Evolutionary conservation across 1,140 invertebrate genomes (phyloP), one percentile per base, ranked within the genome.

Genomic region (Pteromalus puparum): DNA sequence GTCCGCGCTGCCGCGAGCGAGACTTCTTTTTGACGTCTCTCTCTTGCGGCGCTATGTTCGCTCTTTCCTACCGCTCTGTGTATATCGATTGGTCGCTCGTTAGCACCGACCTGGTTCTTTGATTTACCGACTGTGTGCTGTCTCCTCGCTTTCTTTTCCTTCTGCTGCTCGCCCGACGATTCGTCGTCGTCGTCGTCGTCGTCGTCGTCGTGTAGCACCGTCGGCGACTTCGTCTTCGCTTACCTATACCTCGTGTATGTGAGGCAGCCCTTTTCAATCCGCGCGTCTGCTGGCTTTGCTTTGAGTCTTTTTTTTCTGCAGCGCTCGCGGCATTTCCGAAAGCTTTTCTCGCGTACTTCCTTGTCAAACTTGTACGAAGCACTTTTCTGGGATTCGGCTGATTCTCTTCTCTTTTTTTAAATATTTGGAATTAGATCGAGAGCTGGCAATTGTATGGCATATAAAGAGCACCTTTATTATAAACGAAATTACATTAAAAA

Each of bases 41-140:
- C 30, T 0, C 28, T 48, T 28, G 21, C 6, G 53, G 21, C 53
- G 6, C 21, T 61, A 18, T 61, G 7, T 18, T 53, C 48, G 13
- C 48, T 53, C 48, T 53, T 53, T 53, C 48, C 30, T 34, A 34
- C 30, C 30, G 30, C 30, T 53, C 38, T 61, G 53, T 61, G 38
- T 78, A 3, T 76, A 85, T 85, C 83, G 83, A 85, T 85, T 85
- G 77, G 34, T 53, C 42, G 72, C 72, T 85, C 61, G 72, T 81
- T 85, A 85, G 72, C 42, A 70, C 53, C 78, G 61, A 81, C 78
- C 78, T 76, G 28, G 6, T 85, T 85, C 73, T 81, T 80, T 84
- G 77, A 84, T 81, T 80, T 81, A 68, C 70, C 30, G 61, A 24
- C 34, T 15, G 24, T 4, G n/a, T 21, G 68, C 61, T 73, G 42